Conservation (phyloP, 2,797 vertebrate species). For the Acrocephalus scirpaceus region DNA sequence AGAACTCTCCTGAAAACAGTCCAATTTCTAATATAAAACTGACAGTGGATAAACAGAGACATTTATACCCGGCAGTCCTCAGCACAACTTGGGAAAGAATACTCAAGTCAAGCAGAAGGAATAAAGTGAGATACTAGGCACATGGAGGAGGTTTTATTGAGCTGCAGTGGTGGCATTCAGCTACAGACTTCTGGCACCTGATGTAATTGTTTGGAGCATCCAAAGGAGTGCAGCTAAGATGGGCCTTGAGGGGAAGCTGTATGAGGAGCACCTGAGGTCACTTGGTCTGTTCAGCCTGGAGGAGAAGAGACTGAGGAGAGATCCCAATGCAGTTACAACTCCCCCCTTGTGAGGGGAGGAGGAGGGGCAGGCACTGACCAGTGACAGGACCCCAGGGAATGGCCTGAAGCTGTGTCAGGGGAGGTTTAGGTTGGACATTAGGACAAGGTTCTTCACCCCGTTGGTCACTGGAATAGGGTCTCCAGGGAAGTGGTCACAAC, state of each 20-base stretch:
- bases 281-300: not conserved
- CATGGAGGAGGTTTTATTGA: not conserved
- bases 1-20: not conserved
- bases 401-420: not conserved
- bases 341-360: not conserved
- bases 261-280: not conserved
- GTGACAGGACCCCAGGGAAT: not conserved
- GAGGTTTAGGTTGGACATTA: not conserved
- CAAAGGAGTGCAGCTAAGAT: not conserved
- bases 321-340: rapidly evolving
- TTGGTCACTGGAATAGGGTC: not conserved
- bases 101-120: not conserved
- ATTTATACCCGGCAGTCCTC: not conserved
- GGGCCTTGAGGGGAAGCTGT: not conserved
- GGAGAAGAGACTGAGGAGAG: not conserved
- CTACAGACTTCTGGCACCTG: not conserved
- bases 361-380: not conserved
- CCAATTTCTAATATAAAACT: not conserved
- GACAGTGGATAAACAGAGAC: not conserved
- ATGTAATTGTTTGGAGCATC: not conserved
- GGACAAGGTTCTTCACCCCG: not conserved
- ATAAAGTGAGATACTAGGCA: not conserved
- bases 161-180: not conserved
- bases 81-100: not conserved
- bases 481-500: not conserved